These are phyloP conservation scores for honey bee (Apis mellifera) DNA, from an alignment of 1,140 invertebrate genomes.

Conservation along the genomic window Amel_HAv3.1 CM009936.2:12840501-12841000, in stretches of 20 bases:
- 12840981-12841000: conserved; percentile 25
- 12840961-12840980: conserved; percentile 26
- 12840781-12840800: conserved; percentile 16
- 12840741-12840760: conserved; percentile 39
- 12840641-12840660: conserved; percentile 33
- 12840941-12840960: conserved; percentile 49
- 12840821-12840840: conserved; percentile 13
- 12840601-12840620: conserved; percentile 75
- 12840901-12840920: conserved; percentile 23
- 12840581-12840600: conserved; percentile 56
- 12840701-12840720: conserved; percentile 39
- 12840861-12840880: too few relatives aligned
- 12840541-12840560: conserved; percentile 25
- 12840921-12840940: conserved; percentile 8
- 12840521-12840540: conserved; percentile 47
- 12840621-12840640: conserved; percentile 63
- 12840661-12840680: conserved; percentile 51
- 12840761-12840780: conserved; percentile 59
- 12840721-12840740: conserved; percentile 21
- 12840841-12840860: neutral
- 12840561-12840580: conserved; percentile 73
- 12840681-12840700: conserved; percentile 49
- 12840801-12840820: conserved; percentile 45
- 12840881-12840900: neutral
- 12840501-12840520: conserved; percentile 7